A percentile compares a stretch with the other conserved stretches of the same genome.
These are phyloP conservation scores for Euphonia xanthogaster DNA, from an alignment of 2,797 vertebrate genomes.

Conservation along the genomic window DNA sequence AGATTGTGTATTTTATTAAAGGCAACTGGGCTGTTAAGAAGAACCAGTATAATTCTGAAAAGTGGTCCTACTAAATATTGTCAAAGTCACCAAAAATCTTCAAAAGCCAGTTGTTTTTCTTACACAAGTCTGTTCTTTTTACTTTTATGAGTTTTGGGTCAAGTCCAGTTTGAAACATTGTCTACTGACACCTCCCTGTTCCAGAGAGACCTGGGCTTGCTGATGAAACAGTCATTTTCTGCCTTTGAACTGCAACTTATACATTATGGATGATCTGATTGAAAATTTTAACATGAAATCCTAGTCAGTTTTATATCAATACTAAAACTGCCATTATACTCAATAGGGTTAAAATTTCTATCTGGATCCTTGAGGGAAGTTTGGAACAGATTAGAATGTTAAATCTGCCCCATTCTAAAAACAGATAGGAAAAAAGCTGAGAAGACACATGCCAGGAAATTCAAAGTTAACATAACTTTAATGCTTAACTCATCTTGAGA, in stretches of 20 bases:
- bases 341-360: conserved; percentile 11
- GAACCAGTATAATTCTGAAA: not conserved
- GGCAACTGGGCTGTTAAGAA: not conserved
- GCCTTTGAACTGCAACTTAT: not conserved
- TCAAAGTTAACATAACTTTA: conserved; percentile 12
- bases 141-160: not conserved
- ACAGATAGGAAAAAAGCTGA: not conserved
- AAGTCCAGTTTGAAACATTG: not conserved
- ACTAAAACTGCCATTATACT: not conserved
- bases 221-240: conserved; percentile 26
- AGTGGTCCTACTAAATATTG: not conserved
- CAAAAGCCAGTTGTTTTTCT: not conserved
- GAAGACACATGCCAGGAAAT: not conserved
- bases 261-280: conserved; percentile 33
- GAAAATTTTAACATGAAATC: conserved; percentile 12
- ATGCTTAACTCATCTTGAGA: conserved; percentile 1
- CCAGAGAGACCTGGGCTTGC: not conserved
- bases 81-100: not conserved
- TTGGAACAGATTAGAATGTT: conserved; percentile 14
- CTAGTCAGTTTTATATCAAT: not conserved
- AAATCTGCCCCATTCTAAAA: not conserved
- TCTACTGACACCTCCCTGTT: not conserved
- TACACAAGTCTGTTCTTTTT: not conserved
- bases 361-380: conserved; percentile 5
- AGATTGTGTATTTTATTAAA: not conserved